Evolutionary conservation across 2,797 vertebrate species (phyloP).

Genomic region (Potorous gilbertii): DNA sequence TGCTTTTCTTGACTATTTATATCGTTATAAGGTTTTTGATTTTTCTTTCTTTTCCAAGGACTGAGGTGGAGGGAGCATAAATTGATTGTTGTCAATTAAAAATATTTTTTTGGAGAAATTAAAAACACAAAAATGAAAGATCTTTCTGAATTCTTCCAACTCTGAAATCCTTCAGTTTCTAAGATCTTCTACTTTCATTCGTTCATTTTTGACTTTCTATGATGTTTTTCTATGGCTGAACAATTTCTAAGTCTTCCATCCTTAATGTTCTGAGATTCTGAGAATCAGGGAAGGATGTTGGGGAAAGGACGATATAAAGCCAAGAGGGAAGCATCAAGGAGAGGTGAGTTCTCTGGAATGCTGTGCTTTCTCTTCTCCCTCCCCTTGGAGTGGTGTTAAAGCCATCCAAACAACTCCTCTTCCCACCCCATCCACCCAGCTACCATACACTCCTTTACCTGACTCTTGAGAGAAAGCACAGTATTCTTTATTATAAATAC

Average conservation of each 20-base stretch:
- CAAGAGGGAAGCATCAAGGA: not conserved
- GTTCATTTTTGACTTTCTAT: not conserved
- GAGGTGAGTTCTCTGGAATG: not conserved
- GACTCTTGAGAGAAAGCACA: not conserved
- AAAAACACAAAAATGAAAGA: not conserved
- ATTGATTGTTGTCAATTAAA: not conserved
- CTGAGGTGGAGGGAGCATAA: not conserved
- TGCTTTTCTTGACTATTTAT: not conserved
- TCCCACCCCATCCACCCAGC: fast-evolving
- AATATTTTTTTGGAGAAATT: not conserved
- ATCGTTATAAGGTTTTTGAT: not conserved
- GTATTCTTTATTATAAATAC: not conserved
- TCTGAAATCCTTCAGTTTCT: not conserved
- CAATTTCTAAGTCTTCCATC: not conserved
- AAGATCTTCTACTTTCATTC: not conserved
- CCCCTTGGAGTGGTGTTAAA: not conserved
- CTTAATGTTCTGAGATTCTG: not conserved
- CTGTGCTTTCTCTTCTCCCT: not conserved
- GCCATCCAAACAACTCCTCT: not conserved
- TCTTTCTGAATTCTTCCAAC: not conserved
- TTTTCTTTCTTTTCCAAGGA: not conserved
- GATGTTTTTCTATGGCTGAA: not conserved
- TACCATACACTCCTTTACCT: not conserved
- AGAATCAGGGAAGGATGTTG: not conserved
- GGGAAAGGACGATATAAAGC: not conserved